Evolutionary conservation across 2,113 vertebrate species (phyloP), one percentile per base, ranked within the genome.

Genomic region (Benitochromis conjunctus): DNA sequence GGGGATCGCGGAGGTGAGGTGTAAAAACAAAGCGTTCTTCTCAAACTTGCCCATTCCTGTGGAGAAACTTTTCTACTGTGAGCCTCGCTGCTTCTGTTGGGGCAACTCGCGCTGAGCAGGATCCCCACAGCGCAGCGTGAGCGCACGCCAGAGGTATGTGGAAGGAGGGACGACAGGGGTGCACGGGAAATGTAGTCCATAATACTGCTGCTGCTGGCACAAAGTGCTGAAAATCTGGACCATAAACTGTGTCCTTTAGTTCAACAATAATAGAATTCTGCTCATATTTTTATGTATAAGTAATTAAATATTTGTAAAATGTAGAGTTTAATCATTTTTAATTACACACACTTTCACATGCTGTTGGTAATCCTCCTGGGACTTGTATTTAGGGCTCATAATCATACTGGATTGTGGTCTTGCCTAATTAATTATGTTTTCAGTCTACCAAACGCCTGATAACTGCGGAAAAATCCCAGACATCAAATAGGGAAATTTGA

Each of bases 141-240:
- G 84, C 85, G 26, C 86, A 87, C 81, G 87, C 6, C 79, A 76
- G 92, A 94, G 88, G 92, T 91, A 93, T 93, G 88, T 69, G 79
- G 74, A 66, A 92, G 91, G 94, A 46, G 86, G 91, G 78, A 16
- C 60, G 85, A 4, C 81, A 3, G 26, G 26, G 92, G 18, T 2
- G n/a, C 51, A 3, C 93, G 96, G 96, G 96, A 93, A 83, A 92
- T 80, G 95, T 86, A 94, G 95, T 96, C 26, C 74, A 26, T 4
- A 9, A 11, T 1, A 5, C 12, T 29, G 16, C 21, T 10, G 14
- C 69, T 3, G 46, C 48, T 51, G 48, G 16, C 5, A 24, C 26
- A 1, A 48, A 1, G 5, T 71, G 13, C 41, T 46, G 41, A 21
- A 19, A 53, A 9, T 19, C 19, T n/a, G 51, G 18, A n/a, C 18